Evolutionary conservation across 2,113 vertebrate species (phyloP), one percentile per base, ranked within the genome.

Genomic region (Chamaea fasciata): DNA sequence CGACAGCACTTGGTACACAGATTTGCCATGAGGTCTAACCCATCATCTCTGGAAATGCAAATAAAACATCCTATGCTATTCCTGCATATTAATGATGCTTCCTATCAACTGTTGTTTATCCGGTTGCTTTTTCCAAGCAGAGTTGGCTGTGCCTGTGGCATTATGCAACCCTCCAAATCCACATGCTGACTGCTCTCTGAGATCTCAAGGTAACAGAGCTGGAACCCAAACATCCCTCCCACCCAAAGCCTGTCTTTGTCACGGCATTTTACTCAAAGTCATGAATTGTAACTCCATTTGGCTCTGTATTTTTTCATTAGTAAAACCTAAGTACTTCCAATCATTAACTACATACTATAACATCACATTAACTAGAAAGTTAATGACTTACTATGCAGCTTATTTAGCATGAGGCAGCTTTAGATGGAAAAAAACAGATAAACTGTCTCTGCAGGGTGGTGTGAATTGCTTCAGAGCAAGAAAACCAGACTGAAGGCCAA

Each of bases 111-210:
- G 64, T 6, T 92, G 76, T 83, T 90, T 84, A 93, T 74, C 74
- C 1, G 0, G 46, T 4, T 74, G 76, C 39, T 75, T 87, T 69
- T 83, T 60, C 41, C 90, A 80, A 93, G 86, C 65, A 7, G 89
- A 87, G 64, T 2, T 82, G 83, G 87, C 92, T 69, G 55, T 65
- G 65, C 67, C 80, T n/a, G 46, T 31, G 75, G 26, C 5, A 23
- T 96, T 96, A 96, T 26, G 64, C 90, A 97, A 96, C 82, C 53
- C 65, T 76, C 79, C 64, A 95, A 89, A 94, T 83, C 87, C 90
- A 86, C 77, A 67, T 27, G 82, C 42, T 56, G 35, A 10, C 39
- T 33, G 71, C 20, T 63, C 39, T 52, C 75, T 11, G 47, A 68
- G 44, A 68, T 24, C 73, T 78, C 76, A 86, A 74, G 85, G 85